Evolutionary conservation across 2,888 invertebrate species (phyloP), one percentile per base, ranked within the genome.

Genomic region (Allolobophora icterica): DNA sequence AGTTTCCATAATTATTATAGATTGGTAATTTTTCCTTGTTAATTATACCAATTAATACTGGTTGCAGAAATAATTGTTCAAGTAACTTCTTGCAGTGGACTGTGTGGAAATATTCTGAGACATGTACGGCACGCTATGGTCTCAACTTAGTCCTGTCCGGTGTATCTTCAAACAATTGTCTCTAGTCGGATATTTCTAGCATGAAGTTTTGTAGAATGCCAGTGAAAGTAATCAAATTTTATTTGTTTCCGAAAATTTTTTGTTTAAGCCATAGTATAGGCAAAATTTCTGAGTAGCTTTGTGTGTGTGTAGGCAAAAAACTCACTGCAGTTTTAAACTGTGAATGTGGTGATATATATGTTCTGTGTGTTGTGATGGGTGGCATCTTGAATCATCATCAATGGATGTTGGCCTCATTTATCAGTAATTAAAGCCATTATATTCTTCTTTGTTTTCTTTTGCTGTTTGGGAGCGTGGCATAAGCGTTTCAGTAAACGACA

Each of bases 1-100:
- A 71, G 71, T 71, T n/a, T 30, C 30, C 71, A 71, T 71, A 71
- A 71, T n/a, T 71, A 71, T 71, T n/a, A 71, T 71, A n/a, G n/a
- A n/a, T 71, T 71, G 30, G 71, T n/a, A 71, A n/a, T 71, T 45
- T 30, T 71, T 71, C 30, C 71, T n/a, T 71, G 71, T 8, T 71
- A 71, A 71, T 71, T 71, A 71, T 71, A n/a, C 71, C 30, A 71
- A 71, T 71, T 71, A 71, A 71, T 71, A n/a, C 71, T 71, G 71
- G n/a, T 71, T 71, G n/a, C 71, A n/a, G n/a, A 71, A n/a, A n/a
- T 71, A 71, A 71, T 71, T 71, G 71, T 17, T 71, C n/a, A 71
- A 71, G 8, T 71, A 71, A 71, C 6, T 71, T 11, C 30, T 11
- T 71, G 71, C 11, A 17, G 13, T n/a, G 8, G n/a, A 71, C 71